Evolutionary conservation across 1,140 invertebrate genomes (phyloP), one percentile per base, ranked within the genome.

Genomic region (Gryllus bimaculatus): DNA sequence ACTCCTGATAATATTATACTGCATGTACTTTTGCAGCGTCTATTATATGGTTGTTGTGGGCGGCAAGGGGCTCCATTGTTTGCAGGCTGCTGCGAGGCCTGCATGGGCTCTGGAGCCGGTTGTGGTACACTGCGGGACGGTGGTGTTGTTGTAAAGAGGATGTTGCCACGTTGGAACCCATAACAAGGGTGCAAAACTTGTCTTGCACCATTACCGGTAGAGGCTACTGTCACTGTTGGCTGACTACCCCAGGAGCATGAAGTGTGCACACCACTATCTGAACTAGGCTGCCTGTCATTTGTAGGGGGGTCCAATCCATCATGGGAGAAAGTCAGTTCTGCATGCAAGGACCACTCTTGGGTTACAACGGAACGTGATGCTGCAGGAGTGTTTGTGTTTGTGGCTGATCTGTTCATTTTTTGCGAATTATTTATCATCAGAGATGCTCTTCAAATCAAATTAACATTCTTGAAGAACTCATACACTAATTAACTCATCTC

Each of bases 21-120:
- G 82, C 90, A 92, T 0, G 91, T 92, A 83, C 91, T 93, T 75
- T 88, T 89, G 80, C 91, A 92, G 8, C 86, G 82, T 8, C 87
- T 84, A 66, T 85, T 85, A 76, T 84, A 85, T 0, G 86, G 85
- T n/a, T 87, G 86, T 0, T 85, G 80, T 0, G 83, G 77, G 54
- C 84, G 80, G 26, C 85, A 83, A 20, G 79, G 48, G 0, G 84
- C 84, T 12, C 85, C 78, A 79, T 83, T 85, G 20, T 82, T 83
- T n/a, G 84, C 85, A 0, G 86, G 85, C 48, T 82, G 85, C 0
- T 26, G 73, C 2, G 78, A 79, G 21, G 48, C 76, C 26, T 39
- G 26, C 26, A 5, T 5, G 74, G 86, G 83, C 79, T 88, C 88
- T 15, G 12, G 81, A 81, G 7, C 77, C 8, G n/a, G 78, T 21